phyloP scores from a whole-genome alignment of 1,140 invertebrate species.

The Brachionus koreanus region DNA sequence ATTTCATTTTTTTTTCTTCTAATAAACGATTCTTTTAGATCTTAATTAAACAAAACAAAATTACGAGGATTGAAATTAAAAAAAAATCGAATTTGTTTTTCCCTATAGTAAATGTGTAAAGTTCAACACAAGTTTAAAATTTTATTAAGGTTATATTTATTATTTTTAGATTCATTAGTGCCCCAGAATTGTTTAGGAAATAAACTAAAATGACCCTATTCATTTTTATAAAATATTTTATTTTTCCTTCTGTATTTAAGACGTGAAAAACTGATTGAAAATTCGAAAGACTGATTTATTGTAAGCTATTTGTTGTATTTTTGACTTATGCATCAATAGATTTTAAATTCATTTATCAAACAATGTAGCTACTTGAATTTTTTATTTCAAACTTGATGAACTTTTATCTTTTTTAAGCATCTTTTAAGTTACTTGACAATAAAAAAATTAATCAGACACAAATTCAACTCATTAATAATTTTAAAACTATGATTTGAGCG shows the following conservation, averaged over 20 bases:
- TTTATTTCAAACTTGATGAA: neutral
- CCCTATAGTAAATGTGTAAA: neutral
- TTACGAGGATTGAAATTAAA: neutral
- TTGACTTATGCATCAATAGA: too few species aligned
- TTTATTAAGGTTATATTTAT: constrained; percentile 5
- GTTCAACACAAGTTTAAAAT: neutral
- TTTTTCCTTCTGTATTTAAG: neutral
- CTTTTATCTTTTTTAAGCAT: neutral
- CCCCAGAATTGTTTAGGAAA: neutral
- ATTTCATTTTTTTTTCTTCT: neutral
- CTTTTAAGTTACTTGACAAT: neutral
- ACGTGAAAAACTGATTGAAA: neutral
- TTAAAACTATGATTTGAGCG: neutral
- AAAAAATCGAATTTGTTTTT: neutral
- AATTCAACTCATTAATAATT: neutral
- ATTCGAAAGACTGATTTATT: too few species aligned
- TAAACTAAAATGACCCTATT: neutral
- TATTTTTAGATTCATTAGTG: neutral
- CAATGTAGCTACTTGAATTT: too few species aligned
- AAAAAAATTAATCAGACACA: neutral
- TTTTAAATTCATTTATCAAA: too few species aligned
- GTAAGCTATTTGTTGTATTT: too few species aligned
- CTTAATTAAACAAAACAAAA: neutral
- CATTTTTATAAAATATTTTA: neutral
- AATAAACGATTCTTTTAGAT: neutral